Percentiles rank a stretch among this genome's conserved stretches.
These are phyloP conservation scores for Scaptomyza flava DNA, from an alignment of 2,888 invertebrate species.

Conservation along the genomic window DNA sequence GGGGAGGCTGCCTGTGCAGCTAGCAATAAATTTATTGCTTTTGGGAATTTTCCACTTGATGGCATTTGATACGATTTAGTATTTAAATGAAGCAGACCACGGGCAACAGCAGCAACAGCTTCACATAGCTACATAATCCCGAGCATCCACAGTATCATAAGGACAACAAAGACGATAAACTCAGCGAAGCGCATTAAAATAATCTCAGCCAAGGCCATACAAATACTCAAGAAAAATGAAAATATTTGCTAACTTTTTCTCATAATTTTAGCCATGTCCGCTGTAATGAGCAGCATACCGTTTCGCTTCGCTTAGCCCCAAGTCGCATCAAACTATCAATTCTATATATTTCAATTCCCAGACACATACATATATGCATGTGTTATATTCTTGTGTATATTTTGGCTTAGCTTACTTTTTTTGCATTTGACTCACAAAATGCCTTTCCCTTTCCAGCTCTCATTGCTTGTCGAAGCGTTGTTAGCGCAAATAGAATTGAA, in stretches of 20 bases:
- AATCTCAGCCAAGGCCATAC: conserved; percentile 59
- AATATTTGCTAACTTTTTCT: conserved; percentile 42
- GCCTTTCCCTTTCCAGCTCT: background rate
- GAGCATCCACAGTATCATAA: conserved; percentile 27
- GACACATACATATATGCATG: background rate
- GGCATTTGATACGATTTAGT: conserved; percentile 79
- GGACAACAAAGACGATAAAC: conserved; percentile 71
- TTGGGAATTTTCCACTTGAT: conserved; percentile 80
- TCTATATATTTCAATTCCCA: conserved; percentile 3
- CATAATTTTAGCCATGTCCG: conserved; percentile 35
- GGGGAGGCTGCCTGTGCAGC: conserved; percentile 49
- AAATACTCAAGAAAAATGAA: conserved; percentile 5
- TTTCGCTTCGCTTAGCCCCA: conserved; percentile 7
- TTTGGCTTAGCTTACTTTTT: conserved; percentile 3
- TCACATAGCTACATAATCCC: background rate
- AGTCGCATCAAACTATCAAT: conserved; percentile 29
- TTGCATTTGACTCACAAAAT: background rate
- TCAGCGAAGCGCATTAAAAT: conserved; percentile 72
- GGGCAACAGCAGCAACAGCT: conserved; percentile 11
- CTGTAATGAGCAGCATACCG: conserved; percentile 36
- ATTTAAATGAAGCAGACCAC: conserved; percentile 75
- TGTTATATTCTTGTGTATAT: background rate
- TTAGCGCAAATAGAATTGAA: conserved; percentile 49
- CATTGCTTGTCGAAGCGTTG: conserved; percentile 28
- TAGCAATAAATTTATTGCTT: conserved; percentile 76